Conservation (phyloP, 2,113 vertebrate species). For the Gambusia holbrooki region DNA sequence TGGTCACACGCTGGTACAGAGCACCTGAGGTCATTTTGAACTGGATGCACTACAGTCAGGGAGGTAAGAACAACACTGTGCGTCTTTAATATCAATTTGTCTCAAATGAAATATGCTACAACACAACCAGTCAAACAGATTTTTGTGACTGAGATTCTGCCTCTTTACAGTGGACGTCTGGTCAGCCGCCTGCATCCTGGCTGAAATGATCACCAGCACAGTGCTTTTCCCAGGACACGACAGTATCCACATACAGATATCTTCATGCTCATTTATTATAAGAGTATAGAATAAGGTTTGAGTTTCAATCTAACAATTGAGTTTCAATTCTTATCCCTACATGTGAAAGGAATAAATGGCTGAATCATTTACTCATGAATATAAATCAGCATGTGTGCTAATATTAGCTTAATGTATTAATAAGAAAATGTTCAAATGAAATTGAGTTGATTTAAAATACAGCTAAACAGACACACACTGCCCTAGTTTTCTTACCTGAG, state of each 20-base stretch:
- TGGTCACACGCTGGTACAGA: conserved; percentile 86
- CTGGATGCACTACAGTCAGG: conserved; percentile 87
- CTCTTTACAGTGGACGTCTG: conserved; percentile 82
- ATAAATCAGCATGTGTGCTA: too few relatives aligned
- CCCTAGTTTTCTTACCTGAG: conserved; percentile 50
- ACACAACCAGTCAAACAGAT: neutral
- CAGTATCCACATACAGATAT: conserved; percentile 79
- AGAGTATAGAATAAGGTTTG: too few relatives aligned
- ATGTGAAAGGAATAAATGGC: too few relatives aligned
- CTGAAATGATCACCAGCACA: conserved; percentile 83
- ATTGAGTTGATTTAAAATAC: neutral
- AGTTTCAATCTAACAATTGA: too few relatives aligned
- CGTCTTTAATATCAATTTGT: too few relatives aligned
- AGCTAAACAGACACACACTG: too few relatives aligned
- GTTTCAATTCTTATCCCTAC: too few relatives aligned
- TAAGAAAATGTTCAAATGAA: too few relatives aligned
- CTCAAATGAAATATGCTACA: neutral
- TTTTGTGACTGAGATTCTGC: conserved; percentile 10
- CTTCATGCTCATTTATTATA: too few relatives aligned
- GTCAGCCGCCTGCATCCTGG: conserved; percentile 86
- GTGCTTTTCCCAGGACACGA: conserved; percentile 84
- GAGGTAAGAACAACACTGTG: conserved; percentile 64
- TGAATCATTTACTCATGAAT: too few relatives aligned
- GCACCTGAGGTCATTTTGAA: conserved; percentile 86
- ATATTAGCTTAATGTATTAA: too few relatives aligned